These are phyloP conservation scores for Stramonita haemastoma DNA, from an alignment of 2,888 invertebrate genomes.

Conservation along the genomic window DNA sequence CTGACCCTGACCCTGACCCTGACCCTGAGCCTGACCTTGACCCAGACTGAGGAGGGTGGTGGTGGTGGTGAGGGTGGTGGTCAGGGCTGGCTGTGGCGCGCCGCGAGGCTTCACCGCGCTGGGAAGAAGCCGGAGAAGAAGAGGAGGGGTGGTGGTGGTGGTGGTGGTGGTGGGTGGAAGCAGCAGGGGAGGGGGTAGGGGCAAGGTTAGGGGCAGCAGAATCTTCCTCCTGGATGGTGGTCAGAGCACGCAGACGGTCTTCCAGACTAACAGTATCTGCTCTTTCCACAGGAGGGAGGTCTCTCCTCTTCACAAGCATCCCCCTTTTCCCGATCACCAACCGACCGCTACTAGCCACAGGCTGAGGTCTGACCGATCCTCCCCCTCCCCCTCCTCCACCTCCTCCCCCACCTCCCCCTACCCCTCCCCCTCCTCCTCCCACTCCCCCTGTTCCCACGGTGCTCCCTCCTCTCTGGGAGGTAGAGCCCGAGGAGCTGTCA, in stretches of 20 bases:
- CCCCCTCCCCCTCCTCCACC: background rate
- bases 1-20: conserved; percentile 6
- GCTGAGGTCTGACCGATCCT: conserved; percentile 29
- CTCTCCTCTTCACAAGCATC: conserved; percentile 41
- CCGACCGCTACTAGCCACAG: conserved; percentile 43
- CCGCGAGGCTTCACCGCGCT: background rate
- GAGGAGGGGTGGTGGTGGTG: no score
- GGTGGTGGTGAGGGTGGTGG: no score
- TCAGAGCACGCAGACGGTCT: conserved; percentile 64
- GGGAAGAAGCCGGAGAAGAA: no score
- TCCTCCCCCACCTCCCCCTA: background rate
- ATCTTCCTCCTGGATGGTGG: conserved; percentile 69
- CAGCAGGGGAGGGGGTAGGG: background rate
- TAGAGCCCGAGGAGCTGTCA: conserved; percentile 49
- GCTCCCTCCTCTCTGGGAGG: conserved; percentile 36
- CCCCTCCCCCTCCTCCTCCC: background rate
- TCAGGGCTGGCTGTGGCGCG: background rate
- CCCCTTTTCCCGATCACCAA: conserved; percentile 37
- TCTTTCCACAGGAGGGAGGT: conserved; percentile 34
- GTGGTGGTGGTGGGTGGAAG: background rate
- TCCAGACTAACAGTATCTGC: conserved; percentile 49
- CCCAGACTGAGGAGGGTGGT: background rate
- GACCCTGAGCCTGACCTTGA: conserved; percentile 18
- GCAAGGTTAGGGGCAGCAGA: background rate
- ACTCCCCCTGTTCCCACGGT: background rate